Evolutionary conservation across 2,888 invertebrate genomes (phyloP).

Genomic region (Dyspetes luteomarginatus): DNA sequence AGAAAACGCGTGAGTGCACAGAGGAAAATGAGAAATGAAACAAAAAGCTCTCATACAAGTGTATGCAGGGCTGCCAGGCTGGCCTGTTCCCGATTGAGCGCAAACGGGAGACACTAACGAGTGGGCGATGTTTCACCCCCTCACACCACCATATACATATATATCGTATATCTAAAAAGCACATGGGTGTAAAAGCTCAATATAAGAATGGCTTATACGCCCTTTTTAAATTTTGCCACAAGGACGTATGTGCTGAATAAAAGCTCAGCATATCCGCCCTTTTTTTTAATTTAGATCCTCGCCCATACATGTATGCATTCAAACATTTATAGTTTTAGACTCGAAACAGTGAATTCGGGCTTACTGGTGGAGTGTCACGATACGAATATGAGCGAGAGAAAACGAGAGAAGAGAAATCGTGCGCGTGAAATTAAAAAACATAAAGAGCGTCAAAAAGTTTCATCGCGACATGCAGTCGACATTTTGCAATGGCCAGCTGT

Average conservation of each 20-base stretch:
- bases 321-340: not conserved
- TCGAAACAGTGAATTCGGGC: slow-evolving; percentile 29
- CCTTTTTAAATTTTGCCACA: no score
- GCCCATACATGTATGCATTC: no score
- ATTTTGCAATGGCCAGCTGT: slow-evolving; percentile 54
- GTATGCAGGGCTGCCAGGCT: slow-evolving; percentile 27
- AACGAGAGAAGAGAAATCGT: slow-evolving; percentile 18
- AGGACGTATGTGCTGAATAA: no score
- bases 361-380: slow-evolving; percentile 13
- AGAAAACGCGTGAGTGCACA: slow-evolving; percentile 40
- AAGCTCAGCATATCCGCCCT: no score
- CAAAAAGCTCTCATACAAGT: slow-evolving; percentile 46
- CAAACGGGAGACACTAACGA: slow-evolving; percentile 48
- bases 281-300: no score
- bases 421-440: slow-evolving; percentile 63
- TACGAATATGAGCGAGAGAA: not conserved
- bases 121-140: slow-evolving; percentile 53
- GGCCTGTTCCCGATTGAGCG: slow-evolving; percentile 52
- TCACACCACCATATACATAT: no score
- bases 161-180: no score
- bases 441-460: slow-evolving; percentile 60
- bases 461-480: slow-evolving; percentile 40
- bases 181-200: not conserved
- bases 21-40: slow-evolving; percentile 55
- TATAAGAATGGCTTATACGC: no score